A percentile compares a stretch with the other conserved stretches of the same genome.
These are phyloP conservation scores for Takifugu bimaculatus DNA, from an alignment of 2,113 vertebrate genomes.

Conservation along the genomic window DNA sequence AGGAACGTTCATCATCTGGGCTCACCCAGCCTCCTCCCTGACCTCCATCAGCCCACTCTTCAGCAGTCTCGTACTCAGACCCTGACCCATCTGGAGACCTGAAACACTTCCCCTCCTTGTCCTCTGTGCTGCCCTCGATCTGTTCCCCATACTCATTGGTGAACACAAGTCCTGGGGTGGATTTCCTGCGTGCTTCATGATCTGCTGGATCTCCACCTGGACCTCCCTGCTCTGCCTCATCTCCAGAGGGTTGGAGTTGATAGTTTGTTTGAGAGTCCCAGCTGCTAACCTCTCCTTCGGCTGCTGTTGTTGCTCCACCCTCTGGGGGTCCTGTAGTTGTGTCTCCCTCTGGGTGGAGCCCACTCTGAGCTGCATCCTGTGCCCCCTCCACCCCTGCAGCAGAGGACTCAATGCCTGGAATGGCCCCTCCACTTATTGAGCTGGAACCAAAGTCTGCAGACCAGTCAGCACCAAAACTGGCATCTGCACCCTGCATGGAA, in stretches of 20 bases:
- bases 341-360: constrained; percentile 53
- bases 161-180: constrained; percentile 70
- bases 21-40: constrained; percentile 61
- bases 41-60: constrained; percentile 66
- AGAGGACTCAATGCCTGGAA: constrained; percentile 7
- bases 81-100: constrained; percentile 65
- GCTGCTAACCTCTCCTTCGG: constrained; percentile 70
- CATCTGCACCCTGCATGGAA: constrained; percentile 73
- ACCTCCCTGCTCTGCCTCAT: constrained; percentile 14
- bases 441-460: constrained; percentile 79
- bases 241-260: constrained; percentile 43
- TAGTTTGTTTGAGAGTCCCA: constrained; percentile 62
- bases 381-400: constrained; percentile 46
- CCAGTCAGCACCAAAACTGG: constrained; percentile 72
- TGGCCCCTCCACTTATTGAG: constrained; percentile 61
- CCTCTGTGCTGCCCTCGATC: constrained; percentile 52
- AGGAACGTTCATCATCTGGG: constrained; percentile 55
- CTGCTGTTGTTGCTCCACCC: constrained; percentile 39
- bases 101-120: constrained; percentile 34
- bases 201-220: constrained; percentile 10
- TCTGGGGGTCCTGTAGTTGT: constrained; percentile 47
- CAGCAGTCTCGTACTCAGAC: constrained; percentile 72
- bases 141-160: constrained; percentile 71
- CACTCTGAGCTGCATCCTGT: constrained; percentile 52
- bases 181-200: constrained; percentile 41